Conservation (phyloP, 1,140 invertebrate species). For the Camponotus vicinus region DNA sequence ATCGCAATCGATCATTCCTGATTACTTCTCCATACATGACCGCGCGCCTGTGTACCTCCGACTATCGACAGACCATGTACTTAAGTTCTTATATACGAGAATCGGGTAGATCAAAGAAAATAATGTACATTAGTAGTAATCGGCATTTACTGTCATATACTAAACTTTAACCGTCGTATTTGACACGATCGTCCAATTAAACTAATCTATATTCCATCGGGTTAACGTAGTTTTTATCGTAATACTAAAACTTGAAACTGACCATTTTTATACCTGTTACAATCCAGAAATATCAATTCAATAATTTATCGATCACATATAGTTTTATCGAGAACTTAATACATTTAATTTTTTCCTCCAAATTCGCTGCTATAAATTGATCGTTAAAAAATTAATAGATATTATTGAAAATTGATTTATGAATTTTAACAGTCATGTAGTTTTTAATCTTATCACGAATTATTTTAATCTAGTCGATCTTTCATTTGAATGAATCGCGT, state of each 20-base stretch:
- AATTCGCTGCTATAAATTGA: background rate
- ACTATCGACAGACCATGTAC: constrained; percentile 54
- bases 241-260: background rate
- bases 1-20: constrained; percentile 58
- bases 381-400: background rate
- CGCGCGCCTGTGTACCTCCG: constrained; percentile 10
- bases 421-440: background rate
- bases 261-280: background rate
- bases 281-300: background rate
- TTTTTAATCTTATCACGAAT: background rate
- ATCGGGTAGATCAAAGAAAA: constrained; percentile 52
- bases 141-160: constrained; percentile 33
- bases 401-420: background rate
- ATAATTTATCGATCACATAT: background rate
- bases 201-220: background rate
- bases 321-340: background rate
- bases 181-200: constrained; percentile 3
- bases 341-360: background rate
- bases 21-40: constrained; percentile 55
- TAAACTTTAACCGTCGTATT: constrained; percentile 33
- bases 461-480: constrained; percentile 1
- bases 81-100: constrained; percentile 53
- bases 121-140: constrained; percentile 39
- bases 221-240: background rate
- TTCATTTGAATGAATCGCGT: background rate